These are phyloP conservation scores for Margarornis squamiger DNA, from an alignment of 2,797 vertebrate genomes.

Conservation along the genomic window DNA sequence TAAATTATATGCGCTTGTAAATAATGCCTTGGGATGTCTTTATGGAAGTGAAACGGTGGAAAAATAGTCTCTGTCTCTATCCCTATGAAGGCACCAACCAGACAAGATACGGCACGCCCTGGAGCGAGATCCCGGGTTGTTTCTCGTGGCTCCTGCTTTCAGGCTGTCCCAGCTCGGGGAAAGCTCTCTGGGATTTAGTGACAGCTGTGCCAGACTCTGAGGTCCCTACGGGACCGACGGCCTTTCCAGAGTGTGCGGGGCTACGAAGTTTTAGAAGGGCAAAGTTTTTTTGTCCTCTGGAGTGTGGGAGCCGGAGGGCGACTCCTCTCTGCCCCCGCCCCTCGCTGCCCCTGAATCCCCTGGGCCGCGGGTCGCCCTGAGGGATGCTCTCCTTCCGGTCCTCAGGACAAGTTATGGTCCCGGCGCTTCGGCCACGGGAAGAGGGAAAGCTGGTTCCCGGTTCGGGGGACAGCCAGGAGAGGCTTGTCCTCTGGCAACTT, in stretches of 20 bases:
- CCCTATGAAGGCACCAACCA: slow-evolving; percentile 40
- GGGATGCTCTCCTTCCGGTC: accelerated
- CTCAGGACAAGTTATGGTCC: too few species aligned
- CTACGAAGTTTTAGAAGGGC: not conserved
- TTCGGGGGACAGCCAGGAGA: not conserved
- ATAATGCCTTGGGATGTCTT: slow-evolving; percentile 81
- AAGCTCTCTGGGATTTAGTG: not conserved
- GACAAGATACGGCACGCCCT: not conserved
- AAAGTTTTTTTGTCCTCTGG: not conserved
- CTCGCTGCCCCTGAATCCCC: not conserved
- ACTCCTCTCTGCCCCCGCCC: accelerated
- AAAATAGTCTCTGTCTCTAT: slow-evolving; percentile 34
- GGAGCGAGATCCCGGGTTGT: not conserved
- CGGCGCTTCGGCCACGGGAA: too few species aligned
- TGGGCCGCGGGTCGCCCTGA: not conserved
- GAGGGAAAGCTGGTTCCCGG: not conserved
- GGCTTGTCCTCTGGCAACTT: not conserved
- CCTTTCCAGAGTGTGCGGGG: not conserved
- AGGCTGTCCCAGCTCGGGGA: not conserved
- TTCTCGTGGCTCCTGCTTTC: not conserved
- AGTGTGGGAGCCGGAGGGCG: not conserved
- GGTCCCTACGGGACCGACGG: not conserved
- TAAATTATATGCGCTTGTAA: slow-evolving; percentile 84
- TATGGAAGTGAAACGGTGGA: slow-evolving; percentile 74
- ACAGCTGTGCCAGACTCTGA: not conserved